Conservation (phyloP, 2,888 invertebrate species). For the Iselma pallidipennis region DNA sequence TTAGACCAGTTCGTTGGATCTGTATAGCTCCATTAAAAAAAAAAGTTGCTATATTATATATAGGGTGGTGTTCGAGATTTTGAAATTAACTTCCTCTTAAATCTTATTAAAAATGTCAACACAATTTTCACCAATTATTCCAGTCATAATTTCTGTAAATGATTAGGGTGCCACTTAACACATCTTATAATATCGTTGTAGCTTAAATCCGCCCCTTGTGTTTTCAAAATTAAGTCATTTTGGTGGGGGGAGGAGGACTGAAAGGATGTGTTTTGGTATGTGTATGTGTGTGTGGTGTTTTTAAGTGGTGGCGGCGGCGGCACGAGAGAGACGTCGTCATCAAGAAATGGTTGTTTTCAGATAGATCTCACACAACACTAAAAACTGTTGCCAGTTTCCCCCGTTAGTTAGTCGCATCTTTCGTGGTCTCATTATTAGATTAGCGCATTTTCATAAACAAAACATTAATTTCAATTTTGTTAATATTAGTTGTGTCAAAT, state of each 20-base stretch:
- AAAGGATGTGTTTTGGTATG: slow-evolving; percentile 8
- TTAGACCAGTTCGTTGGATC: neutral
- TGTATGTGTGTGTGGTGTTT: slow-evolving; percentile 17
- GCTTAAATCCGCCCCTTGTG: slow-evolving; percentile 46
- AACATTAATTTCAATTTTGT: slow-evolving; percentile 54
- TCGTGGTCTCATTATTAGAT: slow-evolving; percentile 48
- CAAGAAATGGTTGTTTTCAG: slow-evolving; percentile 37
- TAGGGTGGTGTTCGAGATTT: neutral
- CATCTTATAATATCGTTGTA: slow-evolving; percentile 34
- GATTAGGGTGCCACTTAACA: slow-evolving; percentile 40
- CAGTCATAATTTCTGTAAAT: slow-evolving; percentile 41
- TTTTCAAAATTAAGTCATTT: slow-evolving; percentile 43
- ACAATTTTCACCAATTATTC: slow-evolving; percentile 49
- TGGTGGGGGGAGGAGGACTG: slow-evolving; percentile 35
- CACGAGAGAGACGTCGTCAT: slow-evolving; percentile 37
- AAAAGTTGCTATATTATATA: neutral
- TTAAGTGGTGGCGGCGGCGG: slow-evolving; percentile 24
- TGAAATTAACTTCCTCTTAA: neutral
- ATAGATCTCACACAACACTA: slow-evolving; percentile 35
- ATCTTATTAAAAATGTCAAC: slow-evolving; percentile 42
- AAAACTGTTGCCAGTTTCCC: slow-evolving; percentile 48
- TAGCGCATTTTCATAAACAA: slow-evolving; percentile 47
- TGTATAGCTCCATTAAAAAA: neutral
- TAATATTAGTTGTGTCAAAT: slow-evolving; percentile 46
- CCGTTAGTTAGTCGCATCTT: slow-evolving; percentile 37